Evolutionary conservation across 2,888 invertebrate genomes (phyloP).

Genomic region (Biston betularia): DNA sequence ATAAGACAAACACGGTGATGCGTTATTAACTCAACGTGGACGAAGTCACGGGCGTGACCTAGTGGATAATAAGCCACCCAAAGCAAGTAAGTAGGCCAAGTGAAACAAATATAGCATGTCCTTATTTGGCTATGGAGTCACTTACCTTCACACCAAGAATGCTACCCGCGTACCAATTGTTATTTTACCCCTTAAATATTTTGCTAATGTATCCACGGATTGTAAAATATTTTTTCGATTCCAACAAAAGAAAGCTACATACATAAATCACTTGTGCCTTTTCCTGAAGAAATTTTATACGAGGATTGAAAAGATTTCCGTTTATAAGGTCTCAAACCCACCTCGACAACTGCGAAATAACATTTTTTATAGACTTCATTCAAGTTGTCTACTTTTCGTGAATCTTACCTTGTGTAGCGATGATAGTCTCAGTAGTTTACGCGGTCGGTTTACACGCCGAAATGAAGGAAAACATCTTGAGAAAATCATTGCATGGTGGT

Average conservation of each 20-base stretch:
- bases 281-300: conserved; percentile 67
- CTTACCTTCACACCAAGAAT: conserved; percentile 1
- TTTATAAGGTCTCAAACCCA: conserved; percentile 66
- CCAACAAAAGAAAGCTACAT: conserved; percentile 69
- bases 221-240: conserved; percentile 58
- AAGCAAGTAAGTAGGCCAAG: neutral
- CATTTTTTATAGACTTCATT: neutral
- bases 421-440: too few species aligned
- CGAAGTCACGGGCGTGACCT: too few species aligned
- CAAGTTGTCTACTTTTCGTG: too few species aligned
- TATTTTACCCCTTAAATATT: conserved; percentile 51
- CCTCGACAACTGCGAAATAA: conserved; percentile 24
- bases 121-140: neutral
- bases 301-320: conserved; percentile 69
- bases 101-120: too few species aligned
- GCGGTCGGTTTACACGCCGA: too few species aligned
- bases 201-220: conserved; percentile 42
- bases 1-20: too few species aligned
- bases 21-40: too few species aligned
- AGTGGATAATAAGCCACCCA: neutral
- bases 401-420: too few species aligned
- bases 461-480: too few species aligned
- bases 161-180: conserved; percentile 41
- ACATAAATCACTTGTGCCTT: conserved; percentile 73
- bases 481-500: too few species aligned